Conservation (phyloP, 2,113 vertebrate species). For the Irena cyanogastra region DNA sequence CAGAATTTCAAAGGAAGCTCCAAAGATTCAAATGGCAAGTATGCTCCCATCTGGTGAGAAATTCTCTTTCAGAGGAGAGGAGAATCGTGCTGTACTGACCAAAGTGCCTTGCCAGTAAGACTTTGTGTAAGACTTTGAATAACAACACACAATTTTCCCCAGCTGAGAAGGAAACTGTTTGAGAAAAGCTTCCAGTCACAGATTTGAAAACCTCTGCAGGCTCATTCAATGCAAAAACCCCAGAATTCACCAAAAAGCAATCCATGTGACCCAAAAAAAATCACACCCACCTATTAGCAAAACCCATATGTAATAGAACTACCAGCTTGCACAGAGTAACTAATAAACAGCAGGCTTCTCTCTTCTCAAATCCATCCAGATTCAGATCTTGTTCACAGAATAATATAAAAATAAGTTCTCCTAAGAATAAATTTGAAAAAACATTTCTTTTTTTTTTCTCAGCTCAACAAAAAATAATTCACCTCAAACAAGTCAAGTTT, state of each 20-base stretch:
- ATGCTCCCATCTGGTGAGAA: slow-evolving; percentile 8
- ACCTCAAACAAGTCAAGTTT: background rate
- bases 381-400: background rate
- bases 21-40: background rate
- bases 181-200: background rate
- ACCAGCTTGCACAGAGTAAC: background rate
- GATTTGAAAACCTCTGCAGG: slow-evolving; percentile 8
- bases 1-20: background rate
- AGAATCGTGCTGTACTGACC: background rate
- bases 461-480: background rate
- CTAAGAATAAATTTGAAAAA: background rate
- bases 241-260: background rate
- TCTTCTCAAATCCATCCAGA: background rate
- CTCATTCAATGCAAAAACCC: background rate
- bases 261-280: background rate
- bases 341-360: background rate
- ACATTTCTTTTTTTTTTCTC: too few species aligned
- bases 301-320: background rate
- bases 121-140: too few species aligned
- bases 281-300: background rate
- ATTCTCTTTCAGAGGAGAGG: background rate
- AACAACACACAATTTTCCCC: background rate
- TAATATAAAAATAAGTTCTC: background rate
- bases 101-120: background rate
- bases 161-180: slow-evolving; percentile 6